These are phyloP conservation scores for Phthorimaea operculella DNA, from an alignment of 1,140 invertebrate species.

Conservation along the genomic window DNA sequence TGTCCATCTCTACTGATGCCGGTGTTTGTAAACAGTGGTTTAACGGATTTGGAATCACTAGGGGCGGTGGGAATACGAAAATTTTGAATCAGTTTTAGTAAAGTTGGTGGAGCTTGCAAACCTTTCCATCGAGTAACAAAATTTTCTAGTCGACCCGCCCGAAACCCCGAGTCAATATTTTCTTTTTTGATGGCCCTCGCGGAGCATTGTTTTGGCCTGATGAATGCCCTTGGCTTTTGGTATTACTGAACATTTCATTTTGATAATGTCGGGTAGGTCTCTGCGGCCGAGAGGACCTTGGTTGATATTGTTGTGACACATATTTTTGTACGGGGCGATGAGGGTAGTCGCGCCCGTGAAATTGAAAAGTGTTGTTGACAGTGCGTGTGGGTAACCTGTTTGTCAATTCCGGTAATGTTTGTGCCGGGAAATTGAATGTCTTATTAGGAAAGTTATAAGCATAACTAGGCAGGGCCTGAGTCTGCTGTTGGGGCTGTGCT, in stretches of 20 bases:
- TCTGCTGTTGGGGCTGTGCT: constrained; percentile 3
- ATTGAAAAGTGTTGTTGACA: background rate
- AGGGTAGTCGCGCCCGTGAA: background rate
- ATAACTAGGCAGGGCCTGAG: background rate
- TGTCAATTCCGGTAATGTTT: background rate
- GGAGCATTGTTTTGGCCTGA: background rate
- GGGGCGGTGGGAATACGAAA: constrained; percentile 2
- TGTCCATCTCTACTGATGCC: constrained; percentile 12
- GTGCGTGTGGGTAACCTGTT: background rate
- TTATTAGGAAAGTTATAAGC: background rate
- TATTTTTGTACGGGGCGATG: background rate
- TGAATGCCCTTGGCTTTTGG: background rate
- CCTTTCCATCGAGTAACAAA: background rate
- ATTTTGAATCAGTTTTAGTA: constrained; percentile 5
- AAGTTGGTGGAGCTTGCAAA: constrained; percentile 9
- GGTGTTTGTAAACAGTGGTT: constrained; percentile 6
- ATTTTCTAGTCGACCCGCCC: background rate
- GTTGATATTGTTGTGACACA: background rate
- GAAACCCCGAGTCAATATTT: constrained; percentile 2
- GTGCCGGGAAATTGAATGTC: background rate
- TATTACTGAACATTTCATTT: background rate
- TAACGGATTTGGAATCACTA: constrained; percentile 1
- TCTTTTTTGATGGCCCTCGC: background rate
- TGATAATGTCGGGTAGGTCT: background rate
- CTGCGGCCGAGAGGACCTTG: background rate